Percentiles rank a stretch among this genome's conserved stretches.
phyloP scores from a whole-genome alignment of 2,888 invertebrate species.

The Operophtera brumata region DNA sequence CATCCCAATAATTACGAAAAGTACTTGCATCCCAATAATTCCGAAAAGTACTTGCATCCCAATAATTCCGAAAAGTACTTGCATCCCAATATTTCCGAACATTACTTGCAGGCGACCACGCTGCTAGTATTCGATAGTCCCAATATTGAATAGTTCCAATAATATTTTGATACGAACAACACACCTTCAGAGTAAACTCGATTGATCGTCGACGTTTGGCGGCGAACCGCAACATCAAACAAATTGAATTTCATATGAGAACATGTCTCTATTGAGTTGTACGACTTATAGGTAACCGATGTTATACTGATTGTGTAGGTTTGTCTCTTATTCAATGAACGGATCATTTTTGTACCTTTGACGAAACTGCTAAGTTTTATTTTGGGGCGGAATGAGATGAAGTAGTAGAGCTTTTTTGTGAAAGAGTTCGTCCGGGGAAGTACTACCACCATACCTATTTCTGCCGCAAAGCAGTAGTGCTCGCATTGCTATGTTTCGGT shows the following conservation, averaged over 20 bases:
- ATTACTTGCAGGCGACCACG: too few species aligned
- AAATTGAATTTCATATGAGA: constrained; percentile 16
- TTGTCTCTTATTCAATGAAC: neutral
- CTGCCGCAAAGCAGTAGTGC: too few species aligned
- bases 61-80: too few species aligned
- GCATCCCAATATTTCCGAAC: too few species aligned
- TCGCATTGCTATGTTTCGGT: too few species aligned
- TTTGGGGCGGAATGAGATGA: neutral
- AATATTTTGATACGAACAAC: neutral
- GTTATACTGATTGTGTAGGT: constrained; percentile 11
- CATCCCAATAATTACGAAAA: too few species aligned
- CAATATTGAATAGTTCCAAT: neutral
- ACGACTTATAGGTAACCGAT: constrained; percentile 16
- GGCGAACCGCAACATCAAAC: neutral
- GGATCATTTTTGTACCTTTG: neutral
- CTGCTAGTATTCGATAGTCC: too few species aligned
- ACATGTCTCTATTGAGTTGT: constrained; percentile 4
- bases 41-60: too few species aligned
- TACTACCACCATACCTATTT: too few species aligned
- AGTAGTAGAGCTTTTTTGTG: too few species aligned
- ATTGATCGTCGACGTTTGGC: constrained; percentile 14
- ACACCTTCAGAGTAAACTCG: constrained; percentile 7
- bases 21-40: too few species aligned
- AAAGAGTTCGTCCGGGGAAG: too few species aligned
- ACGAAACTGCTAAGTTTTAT: neutral